Evolutionary conservation across 1,140 invertebrate genomes (phyloP).

Genomic region (Papilio glaucus): DNA sequence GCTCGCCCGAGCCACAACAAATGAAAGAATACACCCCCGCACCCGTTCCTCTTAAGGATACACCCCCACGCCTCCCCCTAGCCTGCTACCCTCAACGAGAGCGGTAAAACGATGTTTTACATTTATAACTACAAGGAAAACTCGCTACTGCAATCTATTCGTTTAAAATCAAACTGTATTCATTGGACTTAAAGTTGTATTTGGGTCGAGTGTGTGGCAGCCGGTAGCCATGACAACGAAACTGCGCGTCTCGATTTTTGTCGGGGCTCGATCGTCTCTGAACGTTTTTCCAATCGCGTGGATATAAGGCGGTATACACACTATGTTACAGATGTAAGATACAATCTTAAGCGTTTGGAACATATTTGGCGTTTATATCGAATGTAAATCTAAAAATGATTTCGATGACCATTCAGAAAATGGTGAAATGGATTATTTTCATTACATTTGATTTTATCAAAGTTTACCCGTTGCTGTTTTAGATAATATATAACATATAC

Average conservation of each 20-base stretch:
- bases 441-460: background rate
- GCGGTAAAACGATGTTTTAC: conserved; percentile 76
- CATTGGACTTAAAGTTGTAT: conserved; percentile 46
- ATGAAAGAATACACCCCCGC: conserved; percentile 70
- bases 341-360: conserved; percentile 6
- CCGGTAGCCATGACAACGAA: conserved; percentile 65
- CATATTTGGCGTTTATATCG: background rate
- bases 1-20: conserved; percentile 69
- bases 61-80: conserved; percentile 39
- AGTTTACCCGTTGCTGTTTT: no score
- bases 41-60: conserved; percentile 42
- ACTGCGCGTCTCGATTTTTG: conserved; percentile 74
- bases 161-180: conserved; percentile 50
- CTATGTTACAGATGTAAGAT: background rate
- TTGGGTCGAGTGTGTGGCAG: conserved; percentile 41
- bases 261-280: conserved; percentile 65
- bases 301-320: conserved; percentile 47
- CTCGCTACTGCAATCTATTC: conserved; percentile 49
- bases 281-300: conserved; percentile 72
- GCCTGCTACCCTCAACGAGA: conserved; percentile 54
- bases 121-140: conserved; percentile 77
- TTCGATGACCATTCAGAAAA: conserved; percentile 2
- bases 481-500: no score
- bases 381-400: background rate
- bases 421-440: background rate